Evolutionary conservation across 2,888 invertebrate genomes (phyloP), one percentile per base, ranked within the genome.

Genomic region (Drosophila meridionalis): DNA sequence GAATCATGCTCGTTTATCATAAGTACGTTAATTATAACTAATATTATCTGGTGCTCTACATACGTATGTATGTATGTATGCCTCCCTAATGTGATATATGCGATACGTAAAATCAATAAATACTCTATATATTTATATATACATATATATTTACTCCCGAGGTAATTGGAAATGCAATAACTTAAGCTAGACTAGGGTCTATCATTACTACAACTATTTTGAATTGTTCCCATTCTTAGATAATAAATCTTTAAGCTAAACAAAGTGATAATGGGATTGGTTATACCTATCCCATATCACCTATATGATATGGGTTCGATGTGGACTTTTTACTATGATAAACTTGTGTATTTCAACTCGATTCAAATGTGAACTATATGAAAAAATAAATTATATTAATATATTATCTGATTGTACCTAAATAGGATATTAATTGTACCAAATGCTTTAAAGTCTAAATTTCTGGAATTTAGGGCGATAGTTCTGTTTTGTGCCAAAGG

Each of bases 1-100:
- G 61, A 55, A 58, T 64, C 42, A 56, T n/a, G 26, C 56, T 57
- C 38, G 66, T 57, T 65, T 65, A 71, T 32, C 58, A 55, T 52
- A 56, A 43, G 34, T n/a, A 30, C 30, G 2, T 38, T 47, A 34
- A 59, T 32, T 32, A 57, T 57, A 43, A 34, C 34, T 43, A 42
- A 40, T 32, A 30, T 12, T 55, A 55, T 38, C 36, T 55, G 2
- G 2, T 28, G 20, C 36, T 28, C 12, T 34, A n/a, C 2, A 3
- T 6, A 32, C 5, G 20, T 50, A 26, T 6, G 4, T 12, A 50
- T n/a, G n/a, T 28, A 7, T 12, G 8, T n/a, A 12, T 53, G 52
- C 26, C 20, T 20, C 36, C 36, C 20, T 26, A 36, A 53, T 36
- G 26, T 38, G 53, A 52, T 53, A 53, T 53, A 36, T 36, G 26